Conservation (phyloP, 2,888 invertebrate genomes). For the Plagodis pulveraria region DNA sequence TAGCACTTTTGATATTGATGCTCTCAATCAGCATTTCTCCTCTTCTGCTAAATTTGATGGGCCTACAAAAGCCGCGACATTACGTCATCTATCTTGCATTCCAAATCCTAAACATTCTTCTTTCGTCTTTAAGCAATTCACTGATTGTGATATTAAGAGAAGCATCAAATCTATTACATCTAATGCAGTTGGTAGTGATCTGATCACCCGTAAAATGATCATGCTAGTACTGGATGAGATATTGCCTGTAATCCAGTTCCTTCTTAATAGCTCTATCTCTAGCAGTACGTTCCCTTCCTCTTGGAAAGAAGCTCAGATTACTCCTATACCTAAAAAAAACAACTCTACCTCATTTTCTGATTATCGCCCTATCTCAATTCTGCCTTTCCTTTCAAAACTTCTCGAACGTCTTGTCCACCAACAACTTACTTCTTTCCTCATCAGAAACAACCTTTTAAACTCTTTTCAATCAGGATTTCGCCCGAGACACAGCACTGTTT, state of each 20-base stretch:
- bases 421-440: conserved; percentile 8
- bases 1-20: conserved; percentile 5
- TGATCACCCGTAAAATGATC: not conserved
- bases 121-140: conserved; percentile 3
- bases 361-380: conserved; percentile 25
- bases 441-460: conserved; percentile 9
- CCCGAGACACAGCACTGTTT: not conserved
- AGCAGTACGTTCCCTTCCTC: not conserved
- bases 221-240: not conserved
- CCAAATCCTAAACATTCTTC: not conserved
- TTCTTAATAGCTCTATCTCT: not conserved
- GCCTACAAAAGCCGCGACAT: not conserved
- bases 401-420: conserved; percentile 29
- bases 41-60: conserved; percentile 1
- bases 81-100: conserved; percentile 4
- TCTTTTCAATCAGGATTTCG: conserved; percentile 7
- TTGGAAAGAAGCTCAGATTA: too few species aligned
- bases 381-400: conserved; percentile 22
- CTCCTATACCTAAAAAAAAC: conserved; percentile 7
- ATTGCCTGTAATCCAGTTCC: not conserved
- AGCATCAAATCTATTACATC: not conserved
- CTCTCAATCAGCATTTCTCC: conserved; percentile 8
- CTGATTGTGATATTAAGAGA: not conserved
- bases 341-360: conserved; percentile 11
- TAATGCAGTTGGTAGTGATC: conserved; percentile 1